Evolutionary conservation across 2,888 invertebrate genomes (phyloP).

Genomic region (Aethes cnicana): DNA sequence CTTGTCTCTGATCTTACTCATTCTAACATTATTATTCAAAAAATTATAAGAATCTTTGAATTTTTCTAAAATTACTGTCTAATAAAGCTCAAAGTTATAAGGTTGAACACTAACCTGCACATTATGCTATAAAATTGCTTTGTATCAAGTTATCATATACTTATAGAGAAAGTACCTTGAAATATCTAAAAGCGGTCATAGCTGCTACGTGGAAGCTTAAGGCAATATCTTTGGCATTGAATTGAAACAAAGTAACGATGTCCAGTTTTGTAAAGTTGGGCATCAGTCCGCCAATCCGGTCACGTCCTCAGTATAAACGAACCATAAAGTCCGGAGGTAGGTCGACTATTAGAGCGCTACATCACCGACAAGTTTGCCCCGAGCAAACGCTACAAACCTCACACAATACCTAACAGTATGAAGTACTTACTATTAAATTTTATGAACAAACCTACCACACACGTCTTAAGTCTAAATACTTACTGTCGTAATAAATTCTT

Average conservation of each 20-base stretch:
- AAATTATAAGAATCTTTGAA: too few species aligned
- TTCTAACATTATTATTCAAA: too few species aligned
- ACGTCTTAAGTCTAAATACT: conserved; percentile 10
- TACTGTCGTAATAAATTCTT: background rate
- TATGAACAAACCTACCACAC: conserved; percentile 20
- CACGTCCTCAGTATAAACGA: conserved; percentile 29
- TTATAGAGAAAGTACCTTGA: too few species aligned
- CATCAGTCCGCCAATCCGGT: conserved; percentile 12
- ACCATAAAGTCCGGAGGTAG: conserved; percentile 23
- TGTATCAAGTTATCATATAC: background rate
- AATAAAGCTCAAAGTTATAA: too few species aligned
- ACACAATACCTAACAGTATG: background rate
- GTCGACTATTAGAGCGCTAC: conserved; percentile 17
- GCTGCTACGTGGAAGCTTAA: conserved; percentile 5
- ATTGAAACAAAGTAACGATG: conserved; percentile 29
- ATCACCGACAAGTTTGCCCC: conserved; percentile 18
- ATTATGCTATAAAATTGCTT: too few species aligned
- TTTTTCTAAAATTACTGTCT: too few species aligned
- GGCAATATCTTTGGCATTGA: conserved; percentile 14
- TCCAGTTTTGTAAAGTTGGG: conserved; percentile 21
- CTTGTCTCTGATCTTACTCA: too few species aligned
- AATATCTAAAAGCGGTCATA: too few species aligned
- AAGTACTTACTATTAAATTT: conserved; percentile 16
- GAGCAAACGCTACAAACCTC: conserved; percentile 13
- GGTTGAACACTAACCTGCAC: too few species aligned